A percentile compares a stretch with the other conserved stretches of the same genome.
phyloP scores from a whole-genome alignment of 2,113 vertebrate species.

The Fulica atra region DNA sequence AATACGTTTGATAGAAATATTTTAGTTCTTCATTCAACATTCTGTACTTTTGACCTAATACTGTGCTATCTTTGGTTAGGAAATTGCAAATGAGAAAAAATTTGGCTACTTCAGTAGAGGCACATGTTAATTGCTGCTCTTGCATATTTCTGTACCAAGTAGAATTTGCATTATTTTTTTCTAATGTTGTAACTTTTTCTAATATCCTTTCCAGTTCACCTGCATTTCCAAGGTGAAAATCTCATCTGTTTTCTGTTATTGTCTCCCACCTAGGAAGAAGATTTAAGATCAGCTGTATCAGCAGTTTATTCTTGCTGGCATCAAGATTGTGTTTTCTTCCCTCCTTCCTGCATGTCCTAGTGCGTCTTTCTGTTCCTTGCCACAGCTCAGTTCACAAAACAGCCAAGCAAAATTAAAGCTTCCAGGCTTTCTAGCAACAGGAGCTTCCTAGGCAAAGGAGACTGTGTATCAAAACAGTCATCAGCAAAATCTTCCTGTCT shows the following conservation, averaged over 20 bases:
- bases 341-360: not conserved
- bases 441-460: not conserved
- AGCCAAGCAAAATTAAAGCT: not conserved
- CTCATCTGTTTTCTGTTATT: not conserved
- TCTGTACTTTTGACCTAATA: not conserved
- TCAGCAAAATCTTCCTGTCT: not conserved
- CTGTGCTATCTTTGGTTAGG: not conserved
- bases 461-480: not conserved
- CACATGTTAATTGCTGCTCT: not conserved
- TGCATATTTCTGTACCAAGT: not conserved
- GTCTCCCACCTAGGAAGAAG: not conserved
- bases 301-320: not conserved
- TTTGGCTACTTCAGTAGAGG: not conserved
- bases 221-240: slow-evolving; percentile 9
- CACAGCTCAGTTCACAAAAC: not conserved
- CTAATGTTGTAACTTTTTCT: not conserved
- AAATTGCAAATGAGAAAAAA: not conserved
- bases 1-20: not conserved
- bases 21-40: not conserved
- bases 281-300: not conserved
- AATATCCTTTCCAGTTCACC: not conserved
- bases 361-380: not conserved
- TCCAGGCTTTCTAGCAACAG: not conserved
- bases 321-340: not conserved
- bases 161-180: not conserved